These are phyloP conservation scores for Drosophila eohydei DNA, from an alignment of 2,888 invertebrate species.

Conservation along the genomic window DNA sequence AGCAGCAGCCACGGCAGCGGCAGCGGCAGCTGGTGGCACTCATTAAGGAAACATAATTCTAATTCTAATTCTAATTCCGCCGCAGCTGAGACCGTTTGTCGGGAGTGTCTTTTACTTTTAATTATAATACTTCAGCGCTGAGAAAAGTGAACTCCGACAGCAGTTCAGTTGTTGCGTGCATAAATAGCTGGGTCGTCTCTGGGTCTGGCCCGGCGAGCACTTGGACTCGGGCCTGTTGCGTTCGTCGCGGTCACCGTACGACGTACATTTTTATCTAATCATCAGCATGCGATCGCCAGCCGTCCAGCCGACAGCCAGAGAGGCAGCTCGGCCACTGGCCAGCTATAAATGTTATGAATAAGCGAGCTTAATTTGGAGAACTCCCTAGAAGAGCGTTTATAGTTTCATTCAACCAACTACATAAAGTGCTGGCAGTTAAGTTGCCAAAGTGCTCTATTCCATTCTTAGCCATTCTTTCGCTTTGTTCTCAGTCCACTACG, in stretches of 20 bases:
- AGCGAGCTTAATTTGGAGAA: constrained; percentile 62
- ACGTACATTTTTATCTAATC: constrained; percentile 64
- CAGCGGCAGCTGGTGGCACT: constrained; percentile 59
- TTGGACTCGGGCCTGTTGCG: constrained; percentile 55
- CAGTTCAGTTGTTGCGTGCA: constrained; percentile 55
- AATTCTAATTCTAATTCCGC: constrained; percentile 55
- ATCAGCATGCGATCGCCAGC: constrained; percentile 62
- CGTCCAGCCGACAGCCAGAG: not conserved
- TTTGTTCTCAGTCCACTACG: constrained; percentile 21
- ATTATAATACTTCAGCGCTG: constrained; percentile 69
- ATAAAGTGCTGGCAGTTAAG: constrained; percentile 62
- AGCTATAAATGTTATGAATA: constrained; percentile 71
- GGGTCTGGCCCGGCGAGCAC: constrained; percentile 8
- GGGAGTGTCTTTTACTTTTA: constrained; percentile 72
- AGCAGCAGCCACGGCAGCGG: constrained; percentile 40
- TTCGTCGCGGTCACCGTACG: constrained; percentile 72
- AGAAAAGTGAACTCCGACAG: constrained; percentile 58
- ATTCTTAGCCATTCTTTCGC: constrained; percentile 28
- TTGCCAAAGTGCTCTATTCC: constrained; percentile 53
- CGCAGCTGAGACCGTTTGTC: constrained; percentile 40
- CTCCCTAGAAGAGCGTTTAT: constrained; percentile 64
- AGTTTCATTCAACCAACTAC: constrained; percentile 67
- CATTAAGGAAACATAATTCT: constrained; percentile 81
- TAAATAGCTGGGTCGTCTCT: constrained; percentile 23
- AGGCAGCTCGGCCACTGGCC: constrained; percentile 8